phyloP scores from a whole-genome alignment of 2,797 vertebrate species.

The Picus viridis region DNA sequence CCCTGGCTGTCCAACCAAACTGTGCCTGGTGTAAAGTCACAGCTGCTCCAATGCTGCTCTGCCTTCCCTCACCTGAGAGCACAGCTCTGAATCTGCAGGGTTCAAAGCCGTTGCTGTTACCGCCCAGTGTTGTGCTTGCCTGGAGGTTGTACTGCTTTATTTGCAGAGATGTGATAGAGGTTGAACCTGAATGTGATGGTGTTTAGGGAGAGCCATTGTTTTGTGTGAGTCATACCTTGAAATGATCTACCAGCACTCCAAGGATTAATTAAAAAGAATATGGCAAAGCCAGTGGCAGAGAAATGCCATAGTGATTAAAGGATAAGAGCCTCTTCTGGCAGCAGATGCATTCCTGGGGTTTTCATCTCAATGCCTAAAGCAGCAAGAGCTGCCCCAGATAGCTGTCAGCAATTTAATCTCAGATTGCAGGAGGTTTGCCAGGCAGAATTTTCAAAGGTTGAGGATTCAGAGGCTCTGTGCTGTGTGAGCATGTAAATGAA shows the following conservation, averaged over 20 bases:
- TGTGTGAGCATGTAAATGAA: neutral
- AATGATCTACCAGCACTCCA: neutral
- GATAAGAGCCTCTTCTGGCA: conserved; percentile 53
- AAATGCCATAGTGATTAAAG: conserved; percentile 11
- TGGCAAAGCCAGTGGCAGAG: neutral
- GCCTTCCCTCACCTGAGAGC: neutral
- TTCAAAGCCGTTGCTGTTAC: neutral
- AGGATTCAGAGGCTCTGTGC: neutral
- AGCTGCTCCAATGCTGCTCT: neutral
- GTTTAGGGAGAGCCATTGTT: conserved; percentile 22
- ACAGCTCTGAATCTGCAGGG: neutral
- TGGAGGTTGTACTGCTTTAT: neutral
- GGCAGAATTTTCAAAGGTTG: conserved; percentile 8
- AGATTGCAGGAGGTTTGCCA: neutral
- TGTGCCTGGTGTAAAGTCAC: neutral
- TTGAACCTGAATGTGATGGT: conserved; percentile 42
- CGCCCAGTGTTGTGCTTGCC: neutral
- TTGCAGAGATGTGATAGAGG: neutral
- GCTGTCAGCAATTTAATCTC: conserved; percentile 13
- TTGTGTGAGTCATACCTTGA: conserved; percentile 21
- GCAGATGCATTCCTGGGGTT: conserved; percentile 18
- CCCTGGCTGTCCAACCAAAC: neutral
- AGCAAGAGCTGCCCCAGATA: neutral
- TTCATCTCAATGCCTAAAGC: conserved; percentile 39
- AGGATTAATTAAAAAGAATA: conserved; percentile 56